Base-by-base conservation (phyloP, 2,797 vertebrate genomes). In the Capromys pilorides region DNA sequence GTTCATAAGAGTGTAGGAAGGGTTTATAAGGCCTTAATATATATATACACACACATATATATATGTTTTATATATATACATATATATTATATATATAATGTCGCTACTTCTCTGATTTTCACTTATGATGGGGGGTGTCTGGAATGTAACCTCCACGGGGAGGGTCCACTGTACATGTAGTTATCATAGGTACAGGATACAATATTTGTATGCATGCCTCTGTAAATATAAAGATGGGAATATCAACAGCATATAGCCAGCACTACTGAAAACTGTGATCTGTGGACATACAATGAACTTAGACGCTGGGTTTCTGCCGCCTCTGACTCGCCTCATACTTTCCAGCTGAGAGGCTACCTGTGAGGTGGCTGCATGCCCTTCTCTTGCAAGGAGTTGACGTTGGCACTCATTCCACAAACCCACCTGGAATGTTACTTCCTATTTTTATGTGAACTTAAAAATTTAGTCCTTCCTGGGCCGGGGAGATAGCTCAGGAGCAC, bases 361-460 rank as follows among this genome's bases (percentile, higher is more conserved):
- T 22, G 39, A 88, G 33, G 83, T 33, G 36, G 36, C 75, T 94
- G 31, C 1, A 22, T n/a, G 22, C 45, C 73, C 73, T 31, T 51
- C 39, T 86, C 41, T 90, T 39, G 39, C 51, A 71, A 88, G 81
- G 33, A 92, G 24, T 77, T 75, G 33, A 75, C 49, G 86, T 64
- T 95, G 75, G 67, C 41, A 75, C 22, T 80, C 61, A 49, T 78
- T 86, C 90, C 61, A 90, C 51, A 54, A 18, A 71, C 36, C 64
- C 5, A 18, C 36, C 62, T 80, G 87, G 73, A 77, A 75, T 79
- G 82, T 86, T 67, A 83, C 67, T 90, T 96, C 83, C 78, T 93
- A 75, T 95, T 83, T 88, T 66, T 95, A 91, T 94, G 61, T 96
- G 45, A 90, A 66, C 28, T 5, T 90, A 81, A 95, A 96, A 93